Evolutionary conservation across 2,797 vertebrate genomes (phyloP).

Genomic region (Ctenopoma kingsleyae): DNA sequence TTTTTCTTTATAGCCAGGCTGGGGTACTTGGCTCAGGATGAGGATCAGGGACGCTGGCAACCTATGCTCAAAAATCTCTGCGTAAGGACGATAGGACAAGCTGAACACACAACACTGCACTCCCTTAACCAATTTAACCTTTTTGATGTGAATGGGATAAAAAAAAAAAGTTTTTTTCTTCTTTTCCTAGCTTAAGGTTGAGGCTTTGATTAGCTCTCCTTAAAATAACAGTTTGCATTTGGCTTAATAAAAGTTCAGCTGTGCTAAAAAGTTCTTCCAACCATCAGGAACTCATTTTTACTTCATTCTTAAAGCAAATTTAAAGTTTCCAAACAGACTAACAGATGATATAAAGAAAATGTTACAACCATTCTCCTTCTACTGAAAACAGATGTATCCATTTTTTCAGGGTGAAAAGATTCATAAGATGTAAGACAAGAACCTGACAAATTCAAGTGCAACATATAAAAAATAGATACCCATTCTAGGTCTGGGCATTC

Average conservation of each 20-base stretch:
- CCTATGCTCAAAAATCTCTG: conserved; percentile 41
- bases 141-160: conserved; percentile 1
- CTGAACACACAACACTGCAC: conserved; percentile 22
- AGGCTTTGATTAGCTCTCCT: background rate
- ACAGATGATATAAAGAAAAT: background rate
- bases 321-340: conserved; percentile 8
- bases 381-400: conserved; percentile 5
- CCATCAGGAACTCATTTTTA: background rate
- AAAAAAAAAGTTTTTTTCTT: background rate
- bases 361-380: background rate
- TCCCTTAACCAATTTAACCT: conserved; percentile 7
- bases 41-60: conserved; percentile 24
- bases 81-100: conserved; percentile 48
- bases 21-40: conserved; percentile 38
- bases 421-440: conserved; percentile 18
- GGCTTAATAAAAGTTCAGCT: conserved; percentile 1
- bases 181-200: background rate
- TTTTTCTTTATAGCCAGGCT: conserved; percentile 63
- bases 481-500: background rate
- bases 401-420: conserved; percentile 17
- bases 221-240: background rate
- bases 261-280: background rate
- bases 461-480: background rate
- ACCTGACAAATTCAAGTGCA: conserved; percentile 11
- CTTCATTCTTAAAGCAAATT: background rate